Base-by-base conservation (phyloP, 2,113 vertebrate genomes). In the Phrynosoma platyrhinos region DNA sequence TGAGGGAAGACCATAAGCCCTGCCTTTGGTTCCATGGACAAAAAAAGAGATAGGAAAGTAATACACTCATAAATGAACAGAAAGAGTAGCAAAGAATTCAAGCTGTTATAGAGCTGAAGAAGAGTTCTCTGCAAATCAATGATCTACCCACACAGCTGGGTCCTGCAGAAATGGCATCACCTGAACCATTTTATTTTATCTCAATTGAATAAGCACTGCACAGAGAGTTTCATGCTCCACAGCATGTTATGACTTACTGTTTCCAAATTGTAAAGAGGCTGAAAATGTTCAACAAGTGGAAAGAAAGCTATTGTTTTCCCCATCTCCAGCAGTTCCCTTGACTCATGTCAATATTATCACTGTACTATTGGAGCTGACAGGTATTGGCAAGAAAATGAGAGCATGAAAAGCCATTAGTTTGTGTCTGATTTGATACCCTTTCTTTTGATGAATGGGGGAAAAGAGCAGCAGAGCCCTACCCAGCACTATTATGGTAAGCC, bases 341-440 rank as follows among this genome's bases (percentile, higher is more conserved):
- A 83, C 66, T 83, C 87, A 83, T 83, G 74, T 83, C 81, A 88
- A 88, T 88, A 83, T 88, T 83, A 88, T 83, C 58, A 78, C 81
- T 83, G 52, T 68, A 78, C 81, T 83, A 88, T 83, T 88, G 87
- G 62, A 78, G 42, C 74, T 83, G 87, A 88, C 87, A 88, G 87
- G 81, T 82, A 88, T 55, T 88, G 74, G 74, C 87, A 88, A 88
- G 74, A 88, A 88, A 88, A 88, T 69, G 47, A 83, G 74, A 78
- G 58, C 68, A 78, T 78, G 81, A 72, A 88, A 88, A 88, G 74
- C 87, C 62, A 78, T 83, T 88, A 76, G 79, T 68, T 82, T 53
- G 71, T 82, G 58, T 66, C 58, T 69, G 81, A 69, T 88, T 77
- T 68, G 87, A 88, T 88, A 68, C 87, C 62, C n/a, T 83, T 83